A percentile compares a stretch with the other conserved stretches of the same genome.
Conservation (phyloP, 2,888 invertebrate species). For the Apamea monoglypha region DNA sequence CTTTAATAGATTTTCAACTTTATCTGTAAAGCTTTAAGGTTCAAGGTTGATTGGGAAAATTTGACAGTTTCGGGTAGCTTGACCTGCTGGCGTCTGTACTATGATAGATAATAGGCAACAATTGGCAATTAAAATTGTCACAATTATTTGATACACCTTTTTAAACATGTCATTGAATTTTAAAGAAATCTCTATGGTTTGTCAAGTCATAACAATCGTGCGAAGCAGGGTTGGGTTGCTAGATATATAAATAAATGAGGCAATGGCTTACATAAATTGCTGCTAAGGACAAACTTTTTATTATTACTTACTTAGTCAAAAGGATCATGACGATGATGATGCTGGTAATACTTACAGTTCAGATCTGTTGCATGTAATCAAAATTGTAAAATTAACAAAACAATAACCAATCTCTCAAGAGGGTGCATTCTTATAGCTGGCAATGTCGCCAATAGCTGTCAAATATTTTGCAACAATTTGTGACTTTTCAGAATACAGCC, state of each 20-base stretch:
- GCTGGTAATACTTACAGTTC: constrained; percentile 44
- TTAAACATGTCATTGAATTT: neutral
- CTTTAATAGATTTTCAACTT: too few relatives aligned
- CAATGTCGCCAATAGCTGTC: neutral
- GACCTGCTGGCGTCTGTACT: too few relatives aligned
- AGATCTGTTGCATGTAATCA: constrained; percentile 44
- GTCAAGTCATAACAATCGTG: neutral
- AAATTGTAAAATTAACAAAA: constrained; percentile 8
- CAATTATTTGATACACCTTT: neutral
- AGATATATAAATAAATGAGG: neutral
- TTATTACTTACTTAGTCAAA: constrained; percentile 21
- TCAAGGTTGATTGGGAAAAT: too few relatives aligned
- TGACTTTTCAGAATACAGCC: neutral
- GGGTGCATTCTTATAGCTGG: neutral
- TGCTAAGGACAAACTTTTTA: neutral
- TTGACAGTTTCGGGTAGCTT: too few relatives aligned
- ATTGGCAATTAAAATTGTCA: neutral
- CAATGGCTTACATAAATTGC: constrained; percentile 3
- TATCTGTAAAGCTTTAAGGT: too few relatives aligned
- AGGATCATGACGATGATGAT: constrained; percentile 10
- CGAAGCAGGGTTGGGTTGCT: neutral
- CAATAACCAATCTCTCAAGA: neutral
- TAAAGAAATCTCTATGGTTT: neutral
- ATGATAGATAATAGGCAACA: neutral
- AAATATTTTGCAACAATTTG: neutral